Evolutionary conservation across 2,113 vertebrate genomes (phyloP).

Genomic region (Columbina picui): DNA sequence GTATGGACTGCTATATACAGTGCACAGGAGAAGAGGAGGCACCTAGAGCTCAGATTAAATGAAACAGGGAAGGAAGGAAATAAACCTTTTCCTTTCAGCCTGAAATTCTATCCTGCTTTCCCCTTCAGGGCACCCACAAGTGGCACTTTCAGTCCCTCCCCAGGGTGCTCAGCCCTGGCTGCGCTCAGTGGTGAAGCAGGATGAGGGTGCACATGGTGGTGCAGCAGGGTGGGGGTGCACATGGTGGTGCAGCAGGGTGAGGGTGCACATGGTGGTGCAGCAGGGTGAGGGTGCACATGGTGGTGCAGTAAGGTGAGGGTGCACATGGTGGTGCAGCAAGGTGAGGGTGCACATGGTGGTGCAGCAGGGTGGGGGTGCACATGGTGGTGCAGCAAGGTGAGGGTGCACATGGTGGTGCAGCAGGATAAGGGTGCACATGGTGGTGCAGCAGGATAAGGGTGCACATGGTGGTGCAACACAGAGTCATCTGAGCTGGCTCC

Average conservation of each 20-base stretch:
- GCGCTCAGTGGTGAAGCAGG: neutral
- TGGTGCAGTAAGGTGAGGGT: too few relatives aligned
- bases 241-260: rapidly evolving
- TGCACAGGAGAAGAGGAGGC: neutral
- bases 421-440: neutral
- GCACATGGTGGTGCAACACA: neutral
- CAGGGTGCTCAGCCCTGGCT: rapidly evolving
- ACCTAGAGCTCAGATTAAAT: neutral
- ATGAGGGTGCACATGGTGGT: too few relatives aligned
- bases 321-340: too few relatives aligned
- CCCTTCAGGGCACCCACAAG: neutral
- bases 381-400: too few relatives aligned
- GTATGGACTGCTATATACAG: too few relatives aligned
- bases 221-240: neutral
- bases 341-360: too few relatives aligned
- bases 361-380: too few relatives aligned
- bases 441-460: neutral
- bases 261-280: too few relatives aligned
- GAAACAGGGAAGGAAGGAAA: neutral
- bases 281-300: too few relatives aligned
- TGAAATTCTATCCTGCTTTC: neutral
- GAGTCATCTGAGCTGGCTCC: neutral
- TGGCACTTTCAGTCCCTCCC: neutral
- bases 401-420: too few relatives aligned
- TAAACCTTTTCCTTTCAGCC: neutral